phyloP scores from a whole-genome alignment of 1,140 invertebrate species.

The Cydia fagiglandana region DNA sequence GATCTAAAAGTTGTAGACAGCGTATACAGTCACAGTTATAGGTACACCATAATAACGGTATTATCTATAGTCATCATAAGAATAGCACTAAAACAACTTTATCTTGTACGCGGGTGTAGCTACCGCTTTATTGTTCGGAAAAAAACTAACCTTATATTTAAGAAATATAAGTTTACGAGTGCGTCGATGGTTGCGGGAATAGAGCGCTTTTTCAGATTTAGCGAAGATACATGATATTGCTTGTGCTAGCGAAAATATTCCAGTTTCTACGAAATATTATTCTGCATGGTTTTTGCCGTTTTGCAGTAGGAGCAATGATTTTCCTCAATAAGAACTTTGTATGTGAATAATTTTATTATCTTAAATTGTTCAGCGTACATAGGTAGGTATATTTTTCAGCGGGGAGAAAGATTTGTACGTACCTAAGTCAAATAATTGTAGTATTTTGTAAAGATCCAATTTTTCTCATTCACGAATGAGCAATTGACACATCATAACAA shows the following conservation, averaged over 20 bases:
- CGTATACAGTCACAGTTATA: no score
- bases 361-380: background rate
- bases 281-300: background rate
- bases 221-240: background rate
- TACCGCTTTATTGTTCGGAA: background rate
- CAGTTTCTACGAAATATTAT: background rate
- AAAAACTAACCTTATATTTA: conserved; percentile 9
- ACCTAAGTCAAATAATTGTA: no score
- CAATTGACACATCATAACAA: no score
- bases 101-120: background rate
- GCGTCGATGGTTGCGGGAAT: conserved; percentile 18
- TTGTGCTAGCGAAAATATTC: conserved; percentile 13
- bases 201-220: conserved; percentile 15
- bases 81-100: background rate
- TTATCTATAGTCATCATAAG: background rate
- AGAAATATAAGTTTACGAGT: conserved; percentile 27
- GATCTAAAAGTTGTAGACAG: no score
- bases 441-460: no score
- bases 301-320: background rate
- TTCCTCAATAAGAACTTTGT: conserved; percentile 7
- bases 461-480: no score
- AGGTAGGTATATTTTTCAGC: background rate
- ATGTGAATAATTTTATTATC: background rate
- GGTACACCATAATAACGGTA: no score
- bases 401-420: no score